Conservation (phyloP, 2,113 vertebrate genomes). For the Orycteropus afer region DNA sequence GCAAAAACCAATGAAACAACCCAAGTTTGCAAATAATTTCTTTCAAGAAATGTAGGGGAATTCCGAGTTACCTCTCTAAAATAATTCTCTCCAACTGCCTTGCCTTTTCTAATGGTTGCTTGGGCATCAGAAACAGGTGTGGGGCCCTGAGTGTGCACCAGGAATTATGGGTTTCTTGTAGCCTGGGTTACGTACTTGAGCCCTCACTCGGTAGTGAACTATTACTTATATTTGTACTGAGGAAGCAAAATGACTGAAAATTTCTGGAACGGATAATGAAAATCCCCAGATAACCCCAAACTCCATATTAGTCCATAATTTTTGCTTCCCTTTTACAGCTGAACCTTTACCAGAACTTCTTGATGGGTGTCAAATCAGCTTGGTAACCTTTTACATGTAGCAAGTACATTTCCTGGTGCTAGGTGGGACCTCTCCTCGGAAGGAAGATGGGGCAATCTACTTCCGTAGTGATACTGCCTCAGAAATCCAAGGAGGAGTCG, state of each 20-base stretch:
- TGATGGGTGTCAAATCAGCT: constrained; percentile 26
- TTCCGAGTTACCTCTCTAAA: background rate
- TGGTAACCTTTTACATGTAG: background rate
- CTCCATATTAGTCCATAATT: constrained; percentile 62
- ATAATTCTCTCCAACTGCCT: background rate
- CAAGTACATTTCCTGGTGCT: background rate
- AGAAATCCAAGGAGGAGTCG: no score
- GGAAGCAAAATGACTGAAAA: constrained; percentile 37
- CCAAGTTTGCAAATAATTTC: background rate
- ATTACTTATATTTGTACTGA: background rate
- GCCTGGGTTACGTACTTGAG: background rate
- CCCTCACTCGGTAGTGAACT: background rate
- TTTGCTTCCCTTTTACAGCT: constrained; percentile 60
- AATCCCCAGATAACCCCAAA: constrained; percentile 67
- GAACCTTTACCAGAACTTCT: constrained; percentile 58
- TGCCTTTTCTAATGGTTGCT: background rate
- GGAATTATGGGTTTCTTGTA: background rate
- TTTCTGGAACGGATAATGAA: constrained; percentile 56
- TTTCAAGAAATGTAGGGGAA: background rate
- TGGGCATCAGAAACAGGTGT: background rate
- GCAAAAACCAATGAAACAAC: background rate
- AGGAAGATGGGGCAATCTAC: no score
- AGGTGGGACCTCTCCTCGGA: no score
- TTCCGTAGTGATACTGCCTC: no score
- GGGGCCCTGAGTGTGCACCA: background rate